These are phyloP conservation scores for Spinus pinus DNA, from an alignment of 2,797 vertebrate genomes.

Conservation along the genomic window DNA sequence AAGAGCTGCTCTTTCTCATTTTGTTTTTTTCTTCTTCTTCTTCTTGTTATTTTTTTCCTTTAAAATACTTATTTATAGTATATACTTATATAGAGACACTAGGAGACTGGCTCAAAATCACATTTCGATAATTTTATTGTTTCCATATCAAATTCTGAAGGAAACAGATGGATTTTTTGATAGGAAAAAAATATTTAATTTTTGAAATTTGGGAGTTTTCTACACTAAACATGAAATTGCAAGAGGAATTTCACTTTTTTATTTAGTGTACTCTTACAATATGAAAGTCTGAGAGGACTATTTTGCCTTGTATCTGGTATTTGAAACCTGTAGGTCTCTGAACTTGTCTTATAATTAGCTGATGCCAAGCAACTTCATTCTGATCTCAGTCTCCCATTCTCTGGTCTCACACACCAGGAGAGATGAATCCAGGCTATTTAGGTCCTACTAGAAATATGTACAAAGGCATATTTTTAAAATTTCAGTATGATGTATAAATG, in stretches of 20 bases:
- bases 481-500: fast-evolving
- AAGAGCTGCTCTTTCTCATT: not conserved
- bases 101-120: not conserved
- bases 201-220: not conserved
- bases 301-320: not conserved
- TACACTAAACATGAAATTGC: not conserved
- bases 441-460: not conserved
- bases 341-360: not conserved
- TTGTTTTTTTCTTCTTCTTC: not conserved
- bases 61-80: not conserved
- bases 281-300: not conserved
- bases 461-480: not conserved
- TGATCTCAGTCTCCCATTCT: not conserved
- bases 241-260: not conserved
- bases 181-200: not conserved
- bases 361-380: not conserved
- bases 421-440: not conserved
- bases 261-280: not conserved
- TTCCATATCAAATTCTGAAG: not conserved
- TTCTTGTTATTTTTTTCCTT: not conserved
- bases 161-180: not conserved
- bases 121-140: not conserved
- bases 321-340: not conserved
- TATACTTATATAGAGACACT: not conserved
- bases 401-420: not conserved